A percentile compares a stretch with the other conserved stretches of the same genome.
phyloP scores from a whole-genome alignment of 2,113 vertebrate species.

The Galemys pyrenaicus region DNA sequence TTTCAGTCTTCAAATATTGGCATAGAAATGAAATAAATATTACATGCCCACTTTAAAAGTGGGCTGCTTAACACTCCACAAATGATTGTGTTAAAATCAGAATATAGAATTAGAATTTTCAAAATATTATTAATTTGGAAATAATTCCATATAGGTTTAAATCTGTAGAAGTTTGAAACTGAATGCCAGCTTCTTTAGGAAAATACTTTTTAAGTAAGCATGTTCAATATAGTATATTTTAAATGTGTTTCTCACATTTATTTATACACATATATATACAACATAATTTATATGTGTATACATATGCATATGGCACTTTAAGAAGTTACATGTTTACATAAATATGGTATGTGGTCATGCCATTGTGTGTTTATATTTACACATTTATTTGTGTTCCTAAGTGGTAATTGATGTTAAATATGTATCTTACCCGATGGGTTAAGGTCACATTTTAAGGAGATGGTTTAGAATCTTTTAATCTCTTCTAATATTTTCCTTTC shows the following conservation, averaged over 20 bases:
- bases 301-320: fast-evolving
- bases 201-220: neutral
- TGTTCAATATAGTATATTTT: neutral
- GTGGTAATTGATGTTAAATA: neutral
- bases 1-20: neutral
- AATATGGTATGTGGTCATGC: neutral
- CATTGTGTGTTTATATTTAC: neutral
- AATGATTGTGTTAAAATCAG: neutral
- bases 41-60: neutral
- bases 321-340: neutral
- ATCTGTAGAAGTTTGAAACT: neutral
- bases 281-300: neutral
- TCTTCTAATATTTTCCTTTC: neutral
- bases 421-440: neutral
- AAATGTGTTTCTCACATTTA: neutral
- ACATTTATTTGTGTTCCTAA: too few species aligned
- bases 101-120: neutral
- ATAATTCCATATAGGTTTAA: neutral
- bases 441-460: neutral
- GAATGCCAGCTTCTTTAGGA: neutral
- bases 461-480: neutral
- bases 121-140: neutral
- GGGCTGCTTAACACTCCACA: neutral
- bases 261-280: neutral
- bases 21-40: neutral